These are phyloP conservation scores for Onthophagus taurus DNA, from an alignment of 1,140 invertebrate species.

Conservation along the genomic window DNA sequence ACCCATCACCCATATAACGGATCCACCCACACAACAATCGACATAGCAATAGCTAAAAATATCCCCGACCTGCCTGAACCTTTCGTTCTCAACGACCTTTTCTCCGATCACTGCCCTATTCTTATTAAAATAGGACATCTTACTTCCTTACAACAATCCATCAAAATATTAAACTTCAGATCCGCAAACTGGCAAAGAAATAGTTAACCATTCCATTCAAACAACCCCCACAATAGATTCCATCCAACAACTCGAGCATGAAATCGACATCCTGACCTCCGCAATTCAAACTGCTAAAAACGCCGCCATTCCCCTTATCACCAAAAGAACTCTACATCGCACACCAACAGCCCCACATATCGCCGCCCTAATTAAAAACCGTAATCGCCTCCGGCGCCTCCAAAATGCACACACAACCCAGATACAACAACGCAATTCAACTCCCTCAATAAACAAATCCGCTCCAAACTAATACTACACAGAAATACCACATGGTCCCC, in stretches of 20 bases:
- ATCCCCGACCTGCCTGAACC: not conserved
- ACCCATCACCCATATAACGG: not conserved
- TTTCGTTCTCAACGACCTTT: not conserved
- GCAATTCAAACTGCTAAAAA: too few species aligned
- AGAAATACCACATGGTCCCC: not conserved
- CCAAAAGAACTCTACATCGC: not conserved
- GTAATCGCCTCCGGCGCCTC: too few species aligned
- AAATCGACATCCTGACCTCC: too few species aligned
- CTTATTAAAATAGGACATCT: not conserved
- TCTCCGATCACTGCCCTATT: slow-evolving; percentile 4
- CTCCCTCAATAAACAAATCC: too few species aligned
- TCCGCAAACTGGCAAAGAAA: not conserved
- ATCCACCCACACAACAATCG: not conserved
- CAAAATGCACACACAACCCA: not conserved
- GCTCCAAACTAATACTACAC: too few species aligned
- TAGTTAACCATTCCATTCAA: too few species aligned
- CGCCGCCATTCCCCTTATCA: too few species aligned
- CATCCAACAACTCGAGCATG: too few species aligned
- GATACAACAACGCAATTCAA: not conserved
- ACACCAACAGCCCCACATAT: too few species aligned
- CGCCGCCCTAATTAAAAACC: too few species aligned
- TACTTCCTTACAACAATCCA: not conserved
- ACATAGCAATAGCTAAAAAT: not conserved
- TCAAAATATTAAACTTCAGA: not conserved
- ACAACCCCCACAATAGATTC: too few species aligned